phyloP scores from a whole-genome alignment of 2,888 invertebrate species.

The Heliconius aoede region DNA sequence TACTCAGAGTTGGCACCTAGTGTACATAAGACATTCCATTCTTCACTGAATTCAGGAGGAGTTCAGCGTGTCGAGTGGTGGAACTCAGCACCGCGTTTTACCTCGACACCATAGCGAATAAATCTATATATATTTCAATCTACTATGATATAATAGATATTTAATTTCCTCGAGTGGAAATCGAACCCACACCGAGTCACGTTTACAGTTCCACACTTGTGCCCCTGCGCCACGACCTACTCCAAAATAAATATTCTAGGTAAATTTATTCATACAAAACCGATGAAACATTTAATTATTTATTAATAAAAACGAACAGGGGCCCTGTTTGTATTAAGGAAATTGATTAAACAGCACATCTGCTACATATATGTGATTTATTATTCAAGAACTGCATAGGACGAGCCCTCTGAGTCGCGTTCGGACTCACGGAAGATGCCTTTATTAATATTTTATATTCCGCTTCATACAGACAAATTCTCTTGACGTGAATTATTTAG shows the following conservation, averaged over 20 bases:
- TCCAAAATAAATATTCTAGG: background rate
- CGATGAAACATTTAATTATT: background rate
- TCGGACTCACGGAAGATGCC: constrained; percentile 12
- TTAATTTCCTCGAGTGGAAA: no score
- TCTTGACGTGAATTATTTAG: constrained; percentile 20
- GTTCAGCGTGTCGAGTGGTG: no score
- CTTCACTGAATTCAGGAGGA: no score
- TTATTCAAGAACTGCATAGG: constrained; percentile 40
- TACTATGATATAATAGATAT: no score
- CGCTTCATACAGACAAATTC: constrained; percentile 9
- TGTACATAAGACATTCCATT: no score
- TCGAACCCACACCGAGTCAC: no score
- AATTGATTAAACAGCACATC: constrained; percentile 38
- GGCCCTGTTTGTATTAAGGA: constrained; percentile 14
- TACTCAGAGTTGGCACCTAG: no score
- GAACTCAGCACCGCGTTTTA: no score
- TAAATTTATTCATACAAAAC: background rate
- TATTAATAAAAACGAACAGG: background rate
- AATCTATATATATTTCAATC: no score
- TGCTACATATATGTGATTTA: constrained; percentile 32
- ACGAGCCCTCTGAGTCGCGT: background rate
- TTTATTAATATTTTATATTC: constrained; percentile 30
- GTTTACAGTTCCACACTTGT: no score
- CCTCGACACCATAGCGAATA: no score
- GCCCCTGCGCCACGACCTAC: background rate